These are phyloP conservation scores for Eristalinus aeneus DNA, from an alignment of 2,888 invertebrate genomes.

Conservation along the genomic window DNA sequence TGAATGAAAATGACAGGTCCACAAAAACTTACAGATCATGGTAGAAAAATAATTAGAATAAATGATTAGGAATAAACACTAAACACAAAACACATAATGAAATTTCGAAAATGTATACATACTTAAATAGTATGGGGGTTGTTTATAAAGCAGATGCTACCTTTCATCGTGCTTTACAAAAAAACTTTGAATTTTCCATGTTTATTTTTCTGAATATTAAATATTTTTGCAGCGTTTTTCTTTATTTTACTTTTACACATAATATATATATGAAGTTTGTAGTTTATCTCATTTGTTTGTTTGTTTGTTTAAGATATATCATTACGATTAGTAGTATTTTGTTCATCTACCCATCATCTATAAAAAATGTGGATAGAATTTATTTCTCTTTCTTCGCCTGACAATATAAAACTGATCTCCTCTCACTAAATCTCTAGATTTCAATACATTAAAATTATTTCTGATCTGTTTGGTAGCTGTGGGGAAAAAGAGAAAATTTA, in stretches of 20 bases:
- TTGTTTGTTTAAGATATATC: neutral
- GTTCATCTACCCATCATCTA: neutral
- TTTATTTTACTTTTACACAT: conserved; percentile 26
- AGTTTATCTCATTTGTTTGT: neutral
- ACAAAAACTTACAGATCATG: conserved; percentile 7
- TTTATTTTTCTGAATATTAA: conserved; percentile 9
- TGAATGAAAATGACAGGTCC: neutral
- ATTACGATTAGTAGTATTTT: neutral
- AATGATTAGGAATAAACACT: conserved; percentile 43
- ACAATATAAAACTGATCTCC: conserved; percentile 70
- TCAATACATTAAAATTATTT: conserved; percentile 70
- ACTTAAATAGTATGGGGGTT: conserved; percentile 40
- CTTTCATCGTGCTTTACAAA: conserved; percentile 29
- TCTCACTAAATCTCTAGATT: conserved; percentile 69
- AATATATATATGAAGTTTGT: conserved; percentile 22
- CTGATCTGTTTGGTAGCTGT: conserved; percentile 71
- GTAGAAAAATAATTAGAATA: conserved; percentile 45
- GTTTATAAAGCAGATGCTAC: conserved; percentile 43
- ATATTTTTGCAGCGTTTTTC: neutral
- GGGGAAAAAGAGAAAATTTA: conserved; percentile 68
- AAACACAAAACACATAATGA: conserved; percentile 18
- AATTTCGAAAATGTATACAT: conserved; percentile 56
- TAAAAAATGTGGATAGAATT: conserved; percentile 57
- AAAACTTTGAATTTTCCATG: conserved; percentile 3
- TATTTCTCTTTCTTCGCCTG: conserved; percentile 70